Percentiles rank a stretch among this genome's conserved stretches.
Conservation (phyloP, 30 jellyfish, hydroid and myxozoan genomes). For the Mastigias papua region DNA sequence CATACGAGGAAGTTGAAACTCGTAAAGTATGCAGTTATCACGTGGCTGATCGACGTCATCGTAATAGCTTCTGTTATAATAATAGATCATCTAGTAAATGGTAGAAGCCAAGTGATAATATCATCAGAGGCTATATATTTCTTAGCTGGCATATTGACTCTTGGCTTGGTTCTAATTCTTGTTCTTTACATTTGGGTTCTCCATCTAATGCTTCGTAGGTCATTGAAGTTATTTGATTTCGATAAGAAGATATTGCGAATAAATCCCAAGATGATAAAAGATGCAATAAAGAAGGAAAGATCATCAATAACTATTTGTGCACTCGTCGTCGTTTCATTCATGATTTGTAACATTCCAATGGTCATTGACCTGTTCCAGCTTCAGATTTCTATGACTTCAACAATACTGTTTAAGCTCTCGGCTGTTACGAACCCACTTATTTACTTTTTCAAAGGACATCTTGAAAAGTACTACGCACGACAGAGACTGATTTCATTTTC, state of each 20-base stretch:
- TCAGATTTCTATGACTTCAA: background rate
- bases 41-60: constrained; percentile 14
- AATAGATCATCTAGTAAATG: background rate
- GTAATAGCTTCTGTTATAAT: background rate
- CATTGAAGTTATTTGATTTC: background rate
- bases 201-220: constrained; percentile 13
- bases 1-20: constrained; percentile 14
- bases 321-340: constrained; percentile 36
- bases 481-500: background rate
- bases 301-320: constrained; percentile 35
- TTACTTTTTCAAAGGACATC: constrained; percentile 46
- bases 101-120: background rate
- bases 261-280: constrained; percentile 9
- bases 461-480: constrained; percentile 32
- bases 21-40: background rate
- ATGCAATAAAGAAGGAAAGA: constrained; percentile 47
- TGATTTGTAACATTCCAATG: constrained; percentile 25
- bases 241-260: constrained; percentile 4
- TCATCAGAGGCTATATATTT: background rate
- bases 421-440: constrained; percentile 39
- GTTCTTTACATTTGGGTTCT: constrained; percentile 27
- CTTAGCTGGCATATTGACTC: background rate
- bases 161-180: background rate
- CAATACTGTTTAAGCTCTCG: constrained; percentile 1
- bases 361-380: constrained; percentile 3